These are phyloP conservation scores for Holcopasites calliopsidis DNA, from an alignment of 1,140 invertebrate genomes.

Conservation along the genomic window DNA sequence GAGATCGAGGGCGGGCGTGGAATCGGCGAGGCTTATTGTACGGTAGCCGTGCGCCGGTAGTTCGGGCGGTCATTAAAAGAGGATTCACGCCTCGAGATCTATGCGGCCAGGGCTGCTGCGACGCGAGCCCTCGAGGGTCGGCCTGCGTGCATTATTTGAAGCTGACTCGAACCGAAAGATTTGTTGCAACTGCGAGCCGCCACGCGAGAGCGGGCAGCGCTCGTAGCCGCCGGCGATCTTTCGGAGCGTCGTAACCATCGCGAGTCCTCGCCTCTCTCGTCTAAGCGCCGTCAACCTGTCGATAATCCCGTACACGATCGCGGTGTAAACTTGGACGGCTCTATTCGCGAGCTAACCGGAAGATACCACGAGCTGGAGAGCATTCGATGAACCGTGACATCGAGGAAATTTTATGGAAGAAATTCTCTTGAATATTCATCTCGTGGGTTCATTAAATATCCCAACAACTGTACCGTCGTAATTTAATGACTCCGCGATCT, in stretches of 20 bases:
- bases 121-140: conserved; percentile 44
- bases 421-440: no score
- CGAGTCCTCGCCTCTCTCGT: conserved; percentile 61
- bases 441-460: no score
- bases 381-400: background rate
- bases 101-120: conserved; percentile 1
- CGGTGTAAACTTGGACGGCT: conserved; percentile 50
- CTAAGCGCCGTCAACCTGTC: conserved; percentile 64
- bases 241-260: conserved; percentile 55
- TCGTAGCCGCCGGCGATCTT: conserved; percentile 49
- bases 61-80: conserved; percentile 28
- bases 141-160: conserved; percentile 75
- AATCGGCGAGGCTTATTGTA: background rate
- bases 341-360: background rate
- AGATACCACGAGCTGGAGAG: background rate
- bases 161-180: conserved; percentile 79
- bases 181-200: conserved; percentile 72
- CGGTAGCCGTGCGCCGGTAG: conserved; percentile 9
- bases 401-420: background rate
- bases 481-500: background rate
- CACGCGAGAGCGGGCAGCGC: conserved; percentile 47
- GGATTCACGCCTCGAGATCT: conserved; percentile 25
- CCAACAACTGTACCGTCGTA: background rate
- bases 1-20: background rate
- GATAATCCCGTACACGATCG: conserved; percentile 56